Evolutionary conservation across 2,888 invertebrate genomes (phyloP).

Genomic region (Sarcophaga carnaria): DNA sequence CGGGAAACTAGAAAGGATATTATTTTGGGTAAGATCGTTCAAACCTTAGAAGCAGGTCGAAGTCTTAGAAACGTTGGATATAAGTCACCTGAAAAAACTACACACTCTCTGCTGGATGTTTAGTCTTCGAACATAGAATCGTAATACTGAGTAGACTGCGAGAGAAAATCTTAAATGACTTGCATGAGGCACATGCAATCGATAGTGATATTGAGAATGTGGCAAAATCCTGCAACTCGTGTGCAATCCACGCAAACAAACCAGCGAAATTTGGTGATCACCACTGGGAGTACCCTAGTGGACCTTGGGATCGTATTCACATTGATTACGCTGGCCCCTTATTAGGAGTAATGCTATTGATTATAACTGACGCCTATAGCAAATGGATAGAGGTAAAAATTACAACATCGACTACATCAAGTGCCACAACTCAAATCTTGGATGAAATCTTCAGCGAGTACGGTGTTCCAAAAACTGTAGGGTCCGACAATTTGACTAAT

Average conservation of each 20-base stretch:
- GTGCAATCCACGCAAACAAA: constrained; percentile 17
- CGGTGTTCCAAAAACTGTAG: constrained; percentile 69
- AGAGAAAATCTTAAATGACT: not conserved
- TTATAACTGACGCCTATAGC: constrained; percentile 60
- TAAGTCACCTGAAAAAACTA: constrained; percentile 42
- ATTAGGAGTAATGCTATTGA: constrained; percentile 73
- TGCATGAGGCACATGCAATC: not conserved
- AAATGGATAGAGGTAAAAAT: constrained; percentile 56
- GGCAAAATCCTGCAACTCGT: constrained; percentile 11
- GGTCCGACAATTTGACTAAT: constrained; percentile 70
- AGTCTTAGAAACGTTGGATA: constrained; percentile 29
- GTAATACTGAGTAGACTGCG: constrained; percentile 1
- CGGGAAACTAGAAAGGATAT: constrained; percentile 58
- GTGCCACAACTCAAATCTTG: constrained; percentile 56
- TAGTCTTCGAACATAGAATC: constrained; percentile 28
- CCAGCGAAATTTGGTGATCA: constrained; percentile 28
- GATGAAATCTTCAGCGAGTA: constrained; percentile 70
- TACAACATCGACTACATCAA: not conserved
- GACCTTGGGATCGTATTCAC: constrained; percentile 37
- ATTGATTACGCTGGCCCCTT: constrained; percentile 80
- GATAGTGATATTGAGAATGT: constrained; percentile 15
- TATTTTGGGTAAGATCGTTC: constrained; percentile 55
- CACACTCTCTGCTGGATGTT: constrained; percentile 8
- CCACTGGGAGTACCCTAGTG: constrained; percentile 41
- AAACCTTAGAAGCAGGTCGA: constrained; percentile 42